Base-by-base conservation (phyloP, 2,113 vertebrate genomes). In the Collichthys lucidus region DNA sequence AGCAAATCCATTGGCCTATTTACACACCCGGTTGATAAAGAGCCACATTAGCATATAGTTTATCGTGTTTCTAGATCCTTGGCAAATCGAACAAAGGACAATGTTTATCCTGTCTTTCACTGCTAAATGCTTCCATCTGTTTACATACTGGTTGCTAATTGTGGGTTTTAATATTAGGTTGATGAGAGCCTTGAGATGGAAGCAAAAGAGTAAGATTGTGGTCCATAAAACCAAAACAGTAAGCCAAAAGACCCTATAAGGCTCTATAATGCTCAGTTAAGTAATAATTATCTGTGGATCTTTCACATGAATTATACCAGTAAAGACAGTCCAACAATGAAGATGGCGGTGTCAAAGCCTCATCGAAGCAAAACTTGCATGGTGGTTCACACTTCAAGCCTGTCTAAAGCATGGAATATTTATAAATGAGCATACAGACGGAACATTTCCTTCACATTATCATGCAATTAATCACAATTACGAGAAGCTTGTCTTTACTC, bases 401-500 rank as follows among this genome's bases (percentile, higher is more conserved):
- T 66, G 10, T 67, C 22, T 46, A 24, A n/a, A 52, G 60, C 47
- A 66, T 16, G 15, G 26, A 26, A 40, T 29, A 53, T 64, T 64
- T 24, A 57, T 62, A 31, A 67, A 72, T 31, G 26, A 17, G 56
- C 4, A 77, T 26, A 80, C 62, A 79, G 16, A 52, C 22, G n/a
- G 22, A 49, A 29, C 0, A 47, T 63, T 83, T 80, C 53, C 73
- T 26, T 72, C 47, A 67, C 65, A 79, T 83, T 60, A 79, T 65
- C 19, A 52, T 29, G 11, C 50, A 67, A 12, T 66, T 81, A 47
- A 69, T 88, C 70, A 56, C 47, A 61, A 73, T 66, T 73, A 77
- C 3, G 22, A 79, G 12, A 46, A n/a, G 22, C 62, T 49, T 72
- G 12, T 55, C 6, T 55, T 31, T 31, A 56, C 55, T 65, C 17